A percentile compares a stretch with the other conserved stretches of the same genome.
phyloP scores from a whole-genome alignment of 92 coral and sea anemone genomes.

The Desmophyllum pertusum region DNA sequence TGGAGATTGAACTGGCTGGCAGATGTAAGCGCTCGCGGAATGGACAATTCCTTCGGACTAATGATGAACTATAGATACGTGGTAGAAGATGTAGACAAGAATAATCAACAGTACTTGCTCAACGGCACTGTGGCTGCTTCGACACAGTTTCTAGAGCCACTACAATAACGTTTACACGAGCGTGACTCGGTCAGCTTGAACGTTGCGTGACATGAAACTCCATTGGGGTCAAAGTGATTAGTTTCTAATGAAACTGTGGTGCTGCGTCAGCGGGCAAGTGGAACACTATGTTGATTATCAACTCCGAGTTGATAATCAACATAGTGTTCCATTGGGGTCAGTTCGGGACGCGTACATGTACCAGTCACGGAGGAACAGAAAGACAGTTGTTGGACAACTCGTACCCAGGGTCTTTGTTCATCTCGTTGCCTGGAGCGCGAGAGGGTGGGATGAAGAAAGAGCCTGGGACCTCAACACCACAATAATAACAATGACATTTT shows the following conservation, averaged over 20 bases:
- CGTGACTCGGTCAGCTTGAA: not conserved
- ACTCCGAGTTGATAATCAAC: too few species aligned
- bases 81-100: constrained; percentile 82
- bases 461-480: not conserved
- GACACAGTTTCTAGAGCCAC: constrained; percentile 63
- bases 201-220: constrained; percentile 7
- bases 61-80: constrained; percentile 94
- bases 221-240: too few species aligned
- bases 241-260: too few species aligned
- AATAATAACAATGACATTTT: too few species aligned
- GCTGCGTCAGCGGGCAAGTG: too few species aligned
- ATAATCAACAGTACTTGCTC: constrained; percentile 85
- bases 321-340: too few species aligned
- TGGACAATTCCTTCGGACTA: constrained; percentile 82
- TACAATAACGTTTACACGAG: not conserved
- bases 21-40: constrained; percentile 83
- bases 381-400: not conserved
- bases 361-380: not conserved
- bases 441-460: not conserved
- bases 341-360: too few species aligned
- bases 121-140: constrained; percentile 86
- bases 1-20: constrained; percentile 98
- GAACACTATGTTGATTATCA: too few species aligned
- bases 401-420: not conserved
- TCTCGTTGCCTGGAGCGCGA: not conserved